Evolutionary conservation across 2,888 invertebrate species (phyloP).

Genomic region (Platycnemis pennipes): DNA sequence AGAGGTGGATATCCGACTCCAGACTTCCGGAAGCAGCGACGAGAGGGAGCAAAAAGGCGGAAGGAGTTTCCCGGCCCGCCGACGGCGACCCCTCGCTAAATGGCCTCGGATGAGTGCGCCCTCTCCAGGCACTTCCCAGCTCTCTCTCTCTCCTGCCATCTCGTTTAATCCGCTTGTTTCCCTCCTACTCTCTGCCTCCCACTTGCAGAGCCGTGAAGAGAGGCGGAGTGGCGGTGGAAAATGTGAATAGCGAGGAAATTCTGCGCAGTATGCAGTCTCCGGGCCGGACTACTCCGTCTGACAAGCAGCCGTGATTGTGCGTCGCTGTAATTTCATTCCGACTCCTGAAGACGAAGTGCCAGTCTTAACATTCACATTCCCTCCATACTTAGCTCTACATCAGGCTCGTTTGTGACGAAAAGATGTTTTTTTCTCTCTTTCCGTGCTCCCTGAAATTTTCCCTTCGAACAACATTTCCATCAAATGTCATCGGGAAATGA

Average conservation of each 20-base stretch:
- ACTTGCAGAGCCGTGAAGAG: neutral
- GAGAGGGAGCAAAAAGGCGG: neutral
- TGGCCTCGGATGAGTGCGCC: neutral
- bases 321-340: neutral
- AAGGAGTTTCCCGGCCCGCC: neutral
- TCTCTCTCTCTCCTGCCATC: neutral
- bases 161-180: neutral
- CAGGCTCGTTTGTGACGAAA: neutral
- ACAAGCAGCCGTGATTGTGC: neutral
- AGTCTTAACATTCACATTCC: neutral
- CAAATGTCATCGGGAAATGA: too few species aligned
- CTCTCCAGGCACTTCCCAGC: neutral
- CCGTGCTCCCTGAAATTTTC: too few species aligned
- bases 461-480: too few species aligned
- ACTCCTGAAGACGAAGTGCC: neutral
- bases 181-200: neutral
- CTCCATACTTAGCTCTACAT: neutral
- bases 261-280: neutral
- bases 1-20: neutral
- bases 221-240: neutral
- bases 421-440: too few species aligned
- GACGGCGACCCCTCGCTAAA: neutral
- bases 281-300: neutral
- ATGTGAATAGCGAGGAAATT: slow-evolving; percentile 1
- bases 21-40: neutral